Base-by-base conservation (phyloP, 2,797 vertebrate species). In the Cyprinella venusta region DNA sequence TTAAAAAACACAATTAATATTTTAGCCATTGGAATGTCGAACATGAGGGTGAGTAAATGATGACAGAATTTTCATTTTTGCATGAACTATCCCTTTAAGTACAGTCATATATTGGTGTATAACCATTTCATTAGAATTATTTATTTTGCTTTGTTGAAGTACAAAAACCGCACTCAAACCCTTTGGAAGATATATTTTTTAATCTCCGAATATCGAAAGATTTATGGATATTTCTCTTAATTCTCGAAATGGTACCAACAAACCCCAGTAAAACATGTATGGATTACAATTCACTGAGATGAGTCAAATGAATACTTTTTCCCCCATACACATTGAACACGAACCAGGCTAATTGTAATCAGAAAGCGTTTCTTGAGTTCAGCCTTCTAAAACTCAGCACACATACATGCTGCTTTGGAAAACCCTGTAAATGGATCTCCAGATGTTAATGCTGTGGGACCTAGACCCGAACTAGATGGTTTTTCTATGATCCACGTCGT, bases 401-500 rank as follows among this genome's bases (percentile, higher is more conserved):
- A 38, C 33, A 56, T 8, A 26, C n/a, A 26, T 12, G 21, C 12
- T 65, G 19, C 19, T 30, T 30, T 68, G 33, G n/a, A 68, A 67
- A 19, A 16, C 30, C 26, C 63, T 67, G 45, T 50, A 52, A 83
- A 80, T 21, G 48, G 50, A 80, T 80, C 61, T 75, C 59, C 83
- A 84, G 83, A 84, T 84, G 83, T 75, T 48, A 56, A 30, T 69
- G 68, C 52, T 70, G 36, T 67, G 61, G 26, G 69, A 74, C 13
- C 48, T 15, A 54, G 19, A 54, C 19, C 19, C 9, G 16, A 64
- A 26, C 36, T 67, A 67, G 76, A 61, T 67, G 67, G 56, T 52
- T 71, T 56, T 64, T 76, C 64, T 75, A 30, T 52, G 69, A 74
- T 80, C 61, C 42, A 61, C 48, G 70, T 68, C 26, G 4, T 80